Evolutionary conservation across 1,140 invertebrate species (phyloP).

Genomic region (Lucilia sericata): DNA sequence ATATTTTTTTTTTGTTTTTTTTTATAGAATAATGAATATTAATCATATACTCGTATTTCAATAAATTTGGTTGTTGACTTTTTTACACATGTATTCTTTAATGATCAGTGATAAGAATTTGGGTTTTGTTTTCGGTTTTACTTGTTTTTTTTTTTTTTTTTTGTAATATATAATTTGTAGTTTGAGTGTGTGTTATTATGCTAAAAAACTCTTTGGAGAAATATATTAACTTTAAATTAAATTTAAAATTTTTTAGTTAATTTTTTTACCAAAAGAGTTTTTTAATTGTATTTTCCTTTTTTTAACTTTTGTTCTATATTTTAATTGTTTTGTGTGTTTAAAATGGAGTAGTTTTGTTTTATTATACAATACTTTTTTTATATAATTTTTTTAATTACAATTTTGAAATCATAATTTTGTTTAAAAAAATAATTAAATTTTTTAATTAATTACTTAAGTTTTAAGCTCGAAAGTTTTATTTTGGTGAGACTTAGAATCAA

Average conservation of each 20-base stretch:
- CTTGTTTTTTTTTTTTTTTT: no score
- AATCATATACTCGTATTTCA: constrained; percentile 13
- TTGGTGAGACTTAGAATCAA: not conserved
- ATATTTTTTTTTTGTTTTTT: constrained; percentile 23
- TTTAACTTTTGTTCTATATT: not conserved
- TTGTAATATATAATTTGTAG: constrained; percentile 28
- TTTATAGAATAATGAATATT: constrained; percentile 31
- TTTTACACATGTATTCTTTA: constrained; percentile 5
- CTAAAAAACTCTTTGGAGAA: no score
- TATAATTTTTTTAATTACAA: not conserved
- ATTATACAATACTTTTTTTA: constrained; percentile 12
- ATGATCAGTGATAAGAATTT: not conserved
- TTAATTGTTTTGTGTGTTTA: not conserved
- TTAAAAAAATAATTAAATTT: no score
- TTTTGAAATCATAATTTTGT: constrained; percentile 5
- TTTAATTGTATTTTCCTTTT: not conserved
- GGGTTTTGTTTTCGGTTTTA: no score
- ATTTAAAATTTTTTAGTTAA: not conserved
- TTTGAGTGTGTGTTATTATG: not conserved
- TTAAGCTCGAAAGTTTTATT: constrained; percentile 38
- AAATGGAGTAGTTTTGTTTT: constrained; percentile 1
- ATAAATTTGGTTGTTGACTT: constrained; percentile 35
- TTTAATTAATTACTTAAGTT: constrained; percentile 21
- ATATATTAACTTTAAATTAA: no score
- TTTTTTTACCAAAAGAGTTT: not conserved